phyloP scores from a whole-genome alignment of 2,888 invertebrate genomes.

The Alloscopus bannaensis region DNA sequence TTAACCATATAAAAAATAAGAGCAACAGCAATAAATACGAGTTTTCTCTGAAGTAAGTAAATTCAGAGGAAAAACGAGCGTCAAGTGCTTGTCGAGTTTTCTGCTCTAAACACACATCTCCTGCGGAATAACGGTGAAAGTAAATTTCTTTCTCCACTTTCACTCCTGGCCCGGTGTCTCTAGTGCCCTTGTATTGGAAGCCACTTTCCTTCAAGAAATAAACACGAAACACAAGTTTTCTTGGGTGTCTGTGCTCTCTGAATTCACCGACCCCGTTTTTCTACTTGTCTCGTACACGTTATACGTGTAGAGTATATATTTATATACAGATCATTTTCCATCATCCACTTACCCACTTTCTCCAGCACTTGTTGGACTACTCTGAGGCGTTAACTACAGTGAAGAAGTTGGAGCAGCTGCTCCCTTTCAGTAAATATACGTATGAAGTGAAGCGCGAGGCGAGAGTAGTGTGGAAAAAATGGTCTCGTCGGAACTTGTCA shows the following conservation, averaged over 20 bases:
- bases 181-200: too few relatives aligned
- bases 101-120: too few relatives aligned
- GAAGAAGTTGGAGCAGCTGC: background rate
- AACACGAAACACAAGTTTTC: constrained; percentile 13
- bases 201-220: too few relatives aligned
- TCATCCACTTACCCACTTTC: constrained; percentile 42
- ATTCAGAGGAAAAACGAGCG: background rate
- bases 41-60: too few relatives aligned
- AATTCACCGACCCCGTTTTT: constrained; percentile 1
- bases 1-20: constrained; percentile 32
- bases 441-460: constrained; percentile 9
- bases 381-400: background rate
- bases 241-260: background rate
- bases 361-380: constrained; percentile 38
- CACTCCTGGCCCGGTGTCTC: background rate
- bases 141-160: background rate
- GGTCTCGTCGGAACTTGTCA: constrained; percentile 52
- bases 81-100: too few relatives aligned
- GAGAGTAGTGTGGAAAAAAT: constrained; percentile 35
- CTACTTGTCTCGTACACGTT: constrained; percentile 23
- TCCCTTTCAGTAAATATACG: background rate
- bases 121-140: background rate
- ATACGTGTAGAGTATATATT: constrained; percentile 1
- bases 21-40: constrained; percentile 38
- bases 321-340: constrained; percentile 25